Conservation (phyloP, 2,797 vertebrate species). For the Trematomus bernacchii region DNA sequence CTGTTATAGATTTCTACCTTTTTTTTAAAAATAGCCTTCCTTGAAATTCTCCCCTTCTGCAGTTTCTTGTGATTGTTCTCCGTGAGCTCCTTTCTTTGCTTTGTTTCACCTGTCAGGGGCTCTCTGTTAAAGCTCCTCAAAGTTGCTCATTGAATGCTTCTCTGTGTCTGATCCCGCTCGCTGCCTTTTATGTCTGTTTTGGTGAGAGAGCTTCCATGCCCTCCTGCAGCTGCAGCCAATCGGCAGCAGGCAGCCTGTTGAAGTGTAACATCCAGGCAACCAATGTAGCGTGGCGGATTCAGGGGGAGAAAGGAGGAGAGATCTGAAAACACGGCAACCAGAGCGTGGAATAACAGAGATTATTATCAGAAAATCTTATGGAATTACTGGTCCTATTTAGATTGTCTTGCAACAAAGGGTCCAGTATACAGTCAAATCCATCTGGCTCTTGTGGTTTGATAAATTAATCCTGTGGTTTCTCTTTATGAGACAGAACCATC, state of each 20-base stretch:
- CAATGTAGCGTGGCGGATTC: conserved; percentile 65
- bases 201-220: conserved; percentile 58
- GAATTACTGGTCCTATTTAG: background rate
- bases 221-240: conserved; percentile 73
- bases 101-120: background rate
- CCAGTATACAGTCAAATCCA: background rate
- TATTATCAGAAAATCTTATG: background rate
- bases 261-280: conserved; percentile 57
- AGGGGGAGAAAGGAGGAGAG: conserved; percentile 35
- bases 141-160: conserved; percentile 40
- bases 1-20: conserved; percentile 16
- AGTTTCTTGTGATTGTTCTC: conserved; percentile 6
- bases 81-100: background rate
- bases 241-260: conserved; percentile 63
- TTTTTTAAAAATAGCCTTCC: conserved; percentile 6
- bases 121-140: conserved; percentile 23
- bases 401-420: background rate
- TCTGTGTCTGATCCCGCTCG: conserved; percentile 51
- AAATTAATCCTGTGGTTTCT: background rate
- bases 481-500: background rate
- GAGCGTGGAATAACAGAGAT: conserved; percentile 20
- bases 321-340: conserved; percentile 45
- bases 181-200: conserved; percentile 82
- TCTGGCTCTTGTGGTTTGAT: background rate
- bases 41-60: conserved; percentile 15